phyloP scores from a whole-genome alignment of 2,797 vertebrate genomes.

The Phoxinus dragarum region DNA sequence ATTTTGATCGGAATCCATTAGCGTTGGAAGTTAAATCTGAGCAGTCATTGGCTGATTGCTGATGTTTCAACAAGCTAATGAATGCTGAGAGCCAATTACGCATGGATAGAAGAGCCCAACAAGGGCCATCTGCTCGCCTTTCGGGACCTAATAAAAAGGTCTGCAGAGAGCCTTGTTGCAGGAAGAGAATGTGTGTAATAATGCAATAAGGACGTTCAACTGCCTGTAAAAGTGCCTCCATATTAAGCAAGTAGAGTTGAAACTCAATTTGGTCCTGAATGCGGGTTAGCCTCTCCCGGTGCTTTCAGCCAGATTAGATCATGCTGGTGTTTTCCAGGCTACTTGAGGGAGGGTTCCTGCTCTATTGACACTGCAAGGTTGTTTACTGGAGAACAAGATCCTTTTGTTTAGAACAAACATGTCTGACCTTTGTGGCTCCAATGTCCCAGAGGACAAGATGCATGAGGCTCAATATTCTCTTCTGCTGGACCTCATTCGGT shows the following conservation, averaged over 20 bases:
- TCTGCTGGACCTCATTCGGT: constrained; percentile 23
- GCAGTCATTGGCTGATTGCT: constrained; percentile 18
- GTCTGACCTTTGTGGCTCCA: constrained; percentile 38
- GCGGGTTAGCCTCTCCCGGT: constrained; percentile 7
- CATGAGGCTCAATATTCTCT: constrained; percentile 29
- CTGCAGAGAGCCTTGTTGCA: constrained; percentile 9
- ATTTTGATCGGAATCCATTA: constrained; percentile 27
- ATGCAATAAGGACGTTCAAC: constrained; percentile 5
- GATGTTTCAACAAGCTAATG: constrained; percentile 39
- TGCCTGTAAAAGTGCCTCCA: constrained; percentile 30
- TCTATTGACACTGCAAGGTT: constrained; percentile 37
- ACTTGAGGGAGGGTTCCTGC: constrained; percentile 23
- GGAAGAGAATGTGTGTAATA: constrained; percentile 34
- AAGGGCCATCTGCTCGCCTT: constrained; percentile 30
- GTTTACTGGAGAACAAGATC: constrained; percentile 46
- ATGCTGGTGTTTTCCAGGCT: constrained; percentile 32
- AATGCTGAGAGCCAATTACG: constrained; percentile 45
- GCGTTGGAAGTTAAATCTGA: constrained; percentile 5
- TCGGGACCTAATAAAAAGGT: constrained; percentile 37
- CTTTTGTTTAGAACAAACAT: constrained; percentile 48
- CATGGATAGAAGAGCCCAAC: constrained; percentile 28
- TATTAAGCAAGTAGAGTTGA: constrained; percentile 37
- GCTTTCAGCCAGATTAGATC: constrained; percentile 42
- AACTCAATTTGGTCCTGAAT: constrained; percentile 44
- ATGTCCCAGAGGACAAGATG: constrained; percentile 22